Evolutionary conservation across 2,113 vertebrate species (phyloP).

Genomic region (Gorsachius goisagi): DNA sequence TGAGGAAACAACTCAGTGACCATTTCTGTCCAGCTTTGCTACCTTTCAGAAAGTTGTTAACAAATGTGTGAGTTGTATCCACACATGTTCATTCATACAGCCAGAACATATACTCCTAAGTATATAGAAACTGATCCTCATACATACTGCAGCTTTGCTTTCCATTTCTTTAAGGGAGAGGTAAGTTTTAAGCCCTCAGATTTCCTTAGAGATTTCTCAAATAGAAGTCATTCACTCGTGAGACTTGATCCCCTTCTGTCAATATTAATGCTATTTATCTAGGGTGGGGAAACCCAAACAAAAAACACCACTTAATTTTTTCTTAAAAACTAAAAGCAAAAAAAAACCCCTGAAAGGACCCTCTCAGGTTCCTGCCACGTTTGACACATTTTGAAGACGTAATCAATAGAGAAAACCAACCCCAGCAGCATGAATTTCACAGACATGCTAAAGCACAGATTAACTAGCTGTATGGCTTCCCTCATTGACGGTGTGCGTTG

Average conservation of each 20-base stretch:
- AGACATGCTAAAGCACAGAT: background rate
- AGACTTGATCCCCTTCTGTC: background rate
- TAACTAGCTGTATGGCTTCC: background rate
- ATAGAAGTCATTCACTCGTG: background rate
- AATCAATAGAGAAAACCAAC: background rate
- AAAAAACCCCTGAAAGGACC: background rate
- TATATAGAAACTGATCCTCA: background rate
- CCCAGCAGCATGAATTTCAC: background rate
- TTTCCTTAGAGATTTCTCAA: background rate
- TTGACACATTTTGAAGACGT: background rate
- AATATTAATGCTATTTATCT: background rate
- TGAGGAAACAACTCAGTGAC: background rate
- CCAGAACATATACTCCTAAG: accelerated
- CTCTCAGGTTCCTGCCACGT: background rate
- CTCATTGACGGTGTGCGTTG: accelerated
- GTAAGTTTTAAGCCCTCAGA: background rate
- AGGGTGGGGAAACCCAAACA: too few relatives aligned
- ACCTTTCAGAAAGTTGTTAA: background rate
- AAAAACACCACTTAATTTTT: background rate
- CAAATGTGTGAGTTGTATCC: background rate
- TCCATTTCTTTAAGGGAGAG: background rate
- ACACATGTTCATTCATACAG: background rate
- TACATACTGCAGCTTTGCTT: background rate
- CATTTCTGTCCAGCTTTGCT: background rate
- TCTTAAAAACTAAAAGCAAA: background rate